phyloP scores from a whole-genome alignment of 2,797 vertebrate genomes.

The Sibirionetta formosa region DNA sequence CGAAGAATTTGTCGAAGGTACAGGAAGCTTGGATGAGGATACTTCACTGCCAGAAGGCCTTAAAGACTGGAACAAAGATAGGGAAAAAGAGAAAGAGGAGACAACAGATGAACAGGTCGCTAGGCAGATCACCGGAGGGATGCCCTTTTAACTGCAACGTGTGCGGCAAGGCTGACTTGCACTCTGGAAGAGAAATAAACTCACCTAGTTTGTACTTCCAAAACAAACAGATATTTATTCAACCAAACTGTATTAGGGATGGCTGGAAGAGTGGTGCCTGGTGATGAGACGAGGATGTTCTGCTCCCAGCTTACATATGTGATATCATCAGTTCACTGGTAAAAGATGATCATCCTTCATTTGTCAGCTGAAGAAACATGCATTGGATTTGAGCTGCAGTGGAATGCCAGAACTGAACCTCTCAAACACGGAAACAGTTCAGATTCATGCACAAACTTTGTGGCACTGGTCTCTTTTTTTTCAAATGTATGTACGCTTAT shows the following conservation, averaged over 20 bases:
- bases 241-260: constrained; percentile 52
- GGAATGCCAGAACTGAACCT: not conserved
- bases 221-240: constrained; percentile 57
- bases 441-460: constrained; percentile 19
- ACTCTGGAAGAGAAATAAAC: constrained; percentile 43
- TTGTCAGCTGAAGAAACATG: constrained; percentile 18
- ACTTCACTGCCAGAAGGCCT: constrained; percentile 94
- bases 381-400: constrained; percentile 40
- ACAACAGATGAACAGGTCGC: constrained; percentile 86
- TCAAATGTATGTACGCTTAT: not conserved
- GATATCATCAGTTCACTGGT: constrained; percentile 22
- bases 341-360: not conserved
- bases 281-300: not conserved
- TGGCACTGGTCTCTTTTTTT: constrained; percentile 1
- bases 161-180: constrained; percentile 26
- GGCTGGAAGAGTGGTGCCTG: constrained; percentile 34
- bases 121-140: constrained; percentile 85
- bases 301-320: not conserved
- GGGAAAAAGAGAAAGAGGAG: constrained; percentile 87
- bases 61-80: constrained; percentile 96
- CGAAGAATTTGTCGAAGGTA: constrained; percentile 97
- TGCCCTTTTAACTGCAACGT: constrained; percentile 85
- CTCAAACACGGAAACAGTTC: not conserved
- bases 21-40: constrained; percentile 94
- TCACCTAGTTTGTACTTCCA: constrained; percentile 19